Percentiles rank a stretch among this genome's conserved stretches.
Conservation (phyloP, 2,888 invertebrate species). For the Strigamia transsilvanica region DNA sequence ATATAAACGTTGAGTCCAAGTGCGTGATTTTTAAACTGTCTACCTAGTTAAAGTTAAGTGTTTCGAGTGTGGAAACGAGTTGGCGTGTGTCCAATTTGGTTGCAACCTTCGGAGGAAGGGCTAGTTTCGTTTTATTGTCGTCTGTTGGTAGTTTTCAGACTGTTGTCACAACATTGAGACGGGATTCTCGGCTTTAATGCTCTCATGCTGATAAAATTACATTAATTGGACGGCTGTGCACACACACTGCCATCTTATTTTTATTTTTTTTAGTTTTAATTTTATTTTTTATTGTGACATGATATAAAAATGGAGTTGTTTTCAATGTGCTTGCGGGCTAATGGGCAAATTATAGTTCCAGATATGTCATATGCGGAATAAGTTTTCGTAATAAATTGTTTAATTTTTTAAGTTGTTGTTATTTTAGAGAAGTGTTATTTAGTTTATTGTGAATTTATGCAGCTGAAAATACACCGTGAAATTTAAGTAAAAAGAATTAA, state of each 20-base stretch:
- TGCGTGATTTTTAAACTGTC: background rate
- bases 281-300: background rate
- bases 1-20: background rate
- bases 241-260: background rate
- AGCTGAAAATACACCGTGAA: no score
- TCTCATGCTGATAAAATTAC: conserved; percentile 8
- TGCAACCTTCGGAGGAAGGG: background rate
- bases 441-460: no score
- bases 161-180: background rate
- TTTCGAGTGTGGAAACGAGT: background rate
- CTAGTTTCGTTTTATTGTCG: background rate
- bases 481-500: no score
- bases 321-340: no score
- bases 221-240: background rate
- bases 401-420: no score
- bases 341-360: no score
- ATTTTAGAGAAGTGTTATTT: no score
- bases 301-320: no score
- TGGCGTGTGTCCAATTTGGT: background rate
- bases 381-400: no score
- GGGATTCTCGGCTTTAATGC: background rate
- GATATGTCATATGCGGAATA: no score
- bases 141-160: background rate
- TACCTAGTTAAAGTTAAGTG: background rate
- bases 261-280: no score